Conservation (phyloP, 2,113 vertebrate genomes). For the Syrrhaptes paradoxus region DNA sequence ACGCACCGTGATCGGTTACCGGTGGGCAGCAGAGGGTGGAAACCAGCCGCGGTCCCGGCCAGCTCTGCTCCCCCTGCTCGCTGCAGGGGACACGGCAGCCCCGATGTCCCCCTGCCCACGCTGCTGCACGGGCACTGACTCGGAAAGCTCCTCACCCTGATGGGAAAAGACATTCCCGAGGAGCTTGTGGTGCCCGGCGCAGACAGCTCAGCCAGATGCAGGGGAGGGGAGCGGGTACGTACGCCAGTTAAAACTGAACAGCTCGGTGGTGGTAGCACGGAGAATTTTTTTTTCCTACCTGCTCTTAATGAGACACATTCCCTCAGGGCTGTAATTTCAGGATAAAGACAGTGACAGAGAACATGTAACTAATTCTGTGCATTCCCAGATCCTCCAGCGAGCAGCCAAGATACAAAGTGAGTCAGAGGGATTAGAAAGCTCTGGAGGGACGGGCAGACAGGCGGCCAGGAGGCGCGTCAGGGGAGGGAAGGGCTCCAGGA, state of each 20-base stretch:
- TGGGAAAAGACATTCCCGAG: neutral
- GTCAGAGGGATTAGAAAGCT: neutral
- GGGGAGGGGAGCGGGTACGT: neutral
- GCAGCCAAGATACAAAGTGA: neutral
- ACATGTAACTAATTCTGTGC: neutral
- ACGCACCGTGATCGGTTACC: accelerated
- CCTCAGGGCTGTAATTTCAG: neutral
- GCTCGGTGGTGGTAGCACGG: accelerated
- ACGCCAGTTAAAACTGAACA: neutral
- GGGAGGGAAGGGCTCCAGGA: neutral
- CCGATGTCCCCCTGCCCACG: neutral
- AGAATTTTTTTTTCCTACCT: neutral
- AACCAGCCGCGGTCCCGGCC: neutral
- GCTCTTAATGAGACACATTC: neutral
- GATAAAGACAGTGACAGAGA: neutral
- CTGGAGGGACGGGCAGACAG: neutral
- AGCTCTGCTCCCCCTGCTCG: neutral
- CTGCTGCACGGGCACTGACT: neutral
- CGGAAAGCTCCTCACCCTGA: neutral
- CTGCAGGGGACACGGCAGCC: neutral
- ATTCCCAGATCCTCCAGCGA: neutral
- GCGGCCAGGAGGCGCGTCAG: accelerated
- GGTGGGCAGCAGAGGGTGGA: neutral
- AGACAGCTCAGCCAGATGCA: no score
- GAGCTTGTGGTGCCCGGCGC: neutral